A percentile compares a stretch with the other conserved stretches of the same genome.
Evolutionary conservation across 2,888 invertebrate species (phyloP).

Genomic region (Electrophaes corylata): DNA sequence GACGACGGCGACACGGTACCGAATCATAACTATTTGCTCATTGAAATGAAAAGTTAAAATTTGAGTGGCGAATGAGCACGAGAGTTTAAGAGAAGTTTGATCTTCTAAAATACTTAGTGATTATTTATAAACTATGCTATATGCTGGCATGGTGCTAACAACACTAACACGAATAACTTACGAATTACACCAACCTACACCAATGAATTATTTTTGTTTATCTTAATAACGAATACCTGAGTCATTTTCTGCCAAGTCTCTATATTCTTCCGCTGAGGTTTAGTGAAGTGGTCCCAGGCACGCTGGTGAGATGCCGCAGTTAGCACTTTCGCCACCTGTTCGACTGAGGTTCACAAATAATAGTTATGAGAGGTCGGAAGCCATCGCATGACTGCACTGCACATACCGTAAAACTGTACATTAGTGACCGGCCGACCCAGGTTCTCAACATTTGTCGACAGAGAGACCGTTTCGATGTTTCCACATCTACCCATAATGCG

Average conservation of each 20-base stretch:
- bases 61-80: not conserved
- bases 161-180: not conserved
- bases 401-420: conserved; percentile 69
- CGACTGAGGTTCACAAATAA: conserved; percentile 90
- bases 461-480: conserved; percentile 37
- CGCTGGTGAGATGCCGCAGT: conserved; percentile 97
- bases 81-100: too few species aligned
- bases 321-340: conserved; percentile 99
- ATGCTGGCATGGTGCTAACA: conserved; percentile 18
- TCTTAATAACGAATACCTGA: conserved; percentile 85
- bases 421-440: conserved; percentile 62
- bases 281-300: conserved; percentile 99
- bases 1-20: not conserved
- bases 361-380: conserved; percentile 66
- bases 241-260: conserved; percentile 99
- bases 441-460: conserved; percentile 47
- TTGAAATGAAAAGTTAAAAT: not conserved
- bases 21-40: not conserved
- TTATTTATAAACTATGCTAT: conserved; percentile 10
- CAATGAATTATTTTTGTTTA: conserved; percentile 21
- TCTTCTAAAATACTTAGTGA: not conserved
- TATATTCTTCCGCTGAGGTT: conserved; percentile 99
- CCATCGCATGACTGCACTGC: conserved; percentile 61
- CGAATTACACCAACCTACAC: conserved; percentile 3
- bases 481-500: conserved; percentile 53